Conservation (phyloP, 2,797 vertebrate genomes). For the Tapirus indicus region DNA sequence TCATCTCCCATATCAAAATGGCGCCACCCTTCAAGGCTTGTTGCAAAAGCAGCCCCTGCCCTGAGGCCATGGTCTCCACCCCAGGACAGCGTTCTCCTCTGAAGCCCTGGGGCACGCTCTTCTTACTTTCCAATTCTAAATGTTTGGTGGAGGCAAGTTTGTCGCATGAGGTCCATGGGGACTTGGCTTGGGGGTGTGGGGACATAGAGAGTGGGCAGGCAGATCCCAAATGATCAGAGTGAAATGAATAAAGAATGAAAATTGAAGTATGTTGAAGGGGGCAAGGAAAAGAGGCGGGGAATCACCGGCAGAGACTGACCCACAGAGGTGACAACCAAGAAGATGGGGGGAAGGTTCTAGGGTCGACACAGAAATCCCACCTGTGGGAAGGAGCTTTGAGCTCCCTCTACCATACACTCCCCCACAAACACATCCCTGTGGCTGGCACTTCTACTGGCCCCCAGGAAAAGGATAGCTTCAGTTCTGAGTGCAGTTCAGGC, state of each 20-base stretch:
- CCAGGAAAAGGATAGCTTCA: background rate
- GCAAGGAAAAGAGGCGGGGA: background rate
- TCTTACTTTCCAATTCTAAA: background rate
- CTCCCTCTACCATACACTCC: background rate
- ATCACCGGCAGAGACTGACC: too few species aligned
- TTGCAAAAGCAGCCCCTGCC: background rate
- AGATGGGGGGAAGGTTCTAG: rapidly evolving
- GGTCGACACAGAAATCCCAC: background rate
- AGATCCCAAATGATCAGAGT: background rate
- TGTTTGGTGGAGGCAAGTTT: background rate
- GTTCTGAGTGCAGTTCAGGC: background rate
- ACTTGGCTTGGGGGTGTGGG: background rate
- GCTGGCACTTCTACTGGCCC: background rate
- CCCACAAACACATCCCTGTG: background rate
- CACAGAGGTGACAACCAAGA: background rate
- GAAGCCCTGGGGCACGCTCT: rapidly evolving
- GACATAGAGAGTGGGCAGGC: background rate
- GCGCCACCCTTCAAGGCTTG: background rate
- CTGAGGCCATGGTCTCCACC: background rate
- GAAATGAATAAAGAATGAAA: background rate
- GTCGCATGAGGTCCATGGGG: background rate
- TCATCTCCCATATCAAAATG: background rate
- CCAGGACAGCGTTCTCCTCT: too few species aligned
- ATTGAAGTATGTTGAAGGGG: too few species aligned
- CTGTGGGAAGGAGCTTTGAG: background rate